Percentiles rank a stretch among this genome's conserved stretches.
Evolutionary conservation across 2,797 vertebrate genomes (phyloP).

Genomic region (Cryptoprocta ferox): DNA sequence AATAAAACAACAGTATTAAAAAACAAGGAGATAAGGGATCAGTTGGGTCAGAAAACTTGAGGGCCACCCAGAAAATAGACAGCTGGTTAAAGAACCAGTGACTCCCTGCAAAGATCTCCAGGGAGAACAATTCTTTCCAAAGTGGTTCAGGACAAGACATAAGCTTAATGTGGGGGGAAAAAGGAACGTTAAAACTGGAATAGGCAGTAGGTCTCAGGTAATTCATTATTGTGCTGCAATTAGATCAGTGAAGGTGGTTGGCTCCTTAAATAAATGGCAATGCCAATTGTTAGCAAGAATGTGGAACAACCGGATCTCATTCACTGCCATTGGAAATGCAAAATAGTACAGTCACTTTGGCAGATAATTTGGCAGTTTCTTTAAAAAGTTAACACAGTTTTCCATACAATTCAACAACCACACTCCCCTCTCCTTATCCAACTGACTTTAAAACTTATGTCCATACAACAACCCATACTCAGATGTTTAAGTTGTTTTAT

Average conservation of each 20-base stretch:
- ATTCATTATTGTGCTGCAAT: background rate
- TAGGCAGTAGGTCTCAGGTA: background rate
- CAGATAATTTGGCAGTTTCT: background rate
- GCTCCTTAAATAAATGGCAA: background rate
- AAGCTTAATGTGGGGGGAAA: background rate
- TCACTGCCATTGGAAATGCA: background rate
- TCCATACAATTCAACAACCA: background rate
- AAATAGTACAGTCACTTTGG: background rate
- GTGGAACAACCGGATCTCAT: background rate
- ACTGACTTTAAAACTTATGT: background rate
- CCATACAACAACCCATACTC: background rate
- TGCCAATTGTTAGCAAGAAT: background rate
- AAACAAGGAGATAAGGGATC: background rate
- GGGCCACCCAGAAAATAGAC: background rate
- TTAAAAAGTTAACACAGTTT: background rate
- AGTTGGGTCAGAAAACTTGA: background rate
- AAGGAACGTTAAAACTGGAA: background rate
- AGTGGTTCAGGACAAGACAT: background rate
- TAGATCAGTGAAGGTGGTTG: background rate
- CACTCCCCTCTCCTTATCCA: background rate
- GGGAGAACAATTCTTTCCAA: background rate
- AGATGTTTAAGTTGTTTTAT: background rate
- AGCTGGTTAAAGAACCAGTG: background rate
- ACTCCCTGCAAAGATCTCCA: background rate
- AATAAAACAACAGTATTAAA: background rate